A percentile compares a stretch with the other conserved stretches of the same genome.
phyloP scores from a whole-genome alignment of 2,797 vertebrate genomes.

The Sebastes iracundus region DNA sequence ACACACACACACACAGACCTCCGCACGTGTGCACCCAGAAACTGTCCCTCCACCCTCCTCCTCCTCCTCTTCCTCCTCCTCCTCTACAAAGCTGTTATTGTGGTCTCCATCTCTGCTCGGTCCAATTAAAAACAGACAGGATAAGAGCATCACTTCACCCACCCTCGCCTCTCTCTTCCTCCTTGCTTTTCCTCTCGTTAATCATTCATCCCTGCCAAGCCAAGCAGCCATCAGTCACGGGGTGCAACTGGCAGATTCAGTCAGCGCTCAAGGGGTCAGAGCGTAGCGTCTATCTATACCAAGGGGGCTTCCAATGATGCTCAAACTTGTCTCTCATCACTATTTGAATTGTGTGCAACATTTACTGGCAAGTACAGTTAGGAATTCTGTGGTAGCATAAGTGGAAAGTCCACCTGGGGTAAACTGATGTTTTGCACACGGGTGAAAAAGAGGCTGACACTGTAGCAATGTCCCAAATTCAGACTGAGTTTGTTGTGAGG shows the following conservation, averaged over 20 bases:
- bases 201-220: conserved; percentile 68
- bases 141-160: conserved; percentile 73
- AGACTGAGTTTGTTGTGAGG: neutral
- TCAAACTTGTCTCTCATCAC: neutral
- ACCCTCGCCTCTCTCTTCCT: conserved; percentile 42
- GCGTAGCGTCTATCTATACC: conserved; percentile 11
- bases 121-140: conserved; percentile 76
- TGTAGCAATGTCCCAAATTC: neutral
- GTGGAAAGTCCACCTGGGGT: conserved; percentile 18
- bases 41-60: conserved; percentile 47
- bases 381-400: neutral
- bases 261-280: conserved; percentile 32
- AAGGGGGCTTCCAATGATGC: conserved; percentile 1
- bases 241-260: conserved; percentile 12
- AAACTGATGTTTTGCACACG: neutral
- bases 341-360: neutral
- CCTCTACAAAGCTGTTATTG: conserved; percentile 75
- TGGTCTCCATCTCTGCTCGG: conserved; percentile 62
- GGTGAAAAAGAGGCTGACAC: neutral
- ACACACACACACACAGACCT: conserved; percentile 4
- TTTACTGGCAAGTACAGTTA: neutral
- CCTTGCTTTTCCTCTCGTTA: conserved; percentile 62
- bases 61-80: neutral
- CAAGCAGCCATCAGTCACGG: conserved; percentile 52
- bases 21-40: conserved; percentile 68